Evolutionary conservation across 1,140 invertebrate genomes (phyloP), one percentile per base, ranked within the genome.

Genomic region (Heliconius congener): DNA sequence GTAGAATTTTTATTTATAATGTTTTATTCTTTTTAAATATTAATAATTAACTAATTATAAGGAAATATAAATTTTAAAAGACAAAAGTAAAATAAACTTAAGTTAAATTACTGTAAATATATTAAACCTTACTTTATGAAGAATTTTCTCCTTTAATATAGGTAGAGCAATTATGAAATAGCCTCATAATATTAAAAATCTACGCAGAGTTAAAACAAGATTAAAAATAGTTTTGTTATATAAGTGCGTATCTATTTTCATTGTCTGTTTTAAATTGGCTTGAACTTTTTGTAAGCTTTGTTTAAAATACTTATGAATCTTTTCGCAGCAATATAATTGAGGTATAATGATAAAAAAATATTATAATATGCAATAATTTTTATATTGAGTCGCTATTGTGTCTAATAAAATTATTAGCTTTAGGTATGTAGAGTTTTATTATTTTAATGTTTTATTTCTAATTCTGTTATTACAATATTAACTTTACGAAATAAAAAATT

Each of bases 291-390:
- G 60, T 66, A 5, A 11, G 13, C 60, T 66, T 66, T 66, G 60
- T 27, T 66, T 30, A 66, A 66, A 66, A 66, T 66, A 66, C 60
- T 66, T 66, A 66, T 66, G 3, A 66, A 30, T 27, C 60, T 13
- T 66, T 66, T 30, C 60, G 60, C 9, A 66, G 27, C 60, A 66
- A 30, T 30, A 30, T 66, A 66, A 66, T 66, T 66, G 60, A 66
- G 60, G 60, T 66, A 30, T 16, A 66, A 66, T 66, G 60, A 30
- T 66, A 66, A 66, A 66, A 37, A 66, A 66, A 66, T n/a, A 23
- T 60, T 66, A 30, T 66, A 66, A 66, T 66, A 66, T 66, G 13
- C 27, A 66, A 66, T 66, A 66, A 30, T 66, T 66, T 3, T 66
- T 60, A 60, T 23, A 60, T 60, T 23, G 55, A 23, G 8, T 23